phyloP scores from a whole-genome alignment of 2,113 vertebrate species.

The Plestiodon gilberti region DNA sequence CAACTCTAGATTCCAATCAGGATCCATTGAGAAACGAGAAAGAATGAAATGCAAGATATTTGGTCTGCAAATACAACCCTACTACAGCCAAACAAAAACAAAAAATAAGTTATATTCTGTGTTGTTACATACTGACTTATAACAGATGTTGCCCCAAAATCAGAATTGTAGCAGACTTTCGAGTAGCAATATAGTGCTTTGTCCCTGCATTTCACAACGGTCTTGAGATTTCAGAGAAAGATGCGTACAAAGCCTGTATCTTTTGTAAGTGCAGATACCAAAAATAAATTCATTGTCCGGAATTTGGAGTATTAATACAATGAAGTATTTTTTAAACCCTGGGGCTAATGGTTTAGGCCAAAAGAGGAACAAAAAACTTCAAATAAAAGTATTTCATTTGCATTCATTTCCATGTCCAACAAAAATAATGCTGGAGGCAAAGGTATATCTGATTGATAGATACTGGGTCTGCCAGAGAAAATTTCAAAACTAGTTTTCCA shows the following conservation, averaged over 20 bases:
- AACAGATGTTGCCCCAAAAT: conserved; percentile 19
- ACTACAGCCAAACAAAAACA: not conserved
- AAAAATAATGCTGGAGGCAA: not conserved
- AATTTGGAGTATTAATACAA: not conserved
- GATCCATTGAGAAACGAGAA: not conserved
- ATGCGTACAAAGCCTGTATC: not conserved
- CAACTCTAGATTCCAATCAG: not conserved
- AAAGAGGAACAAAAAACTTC: not conserved
- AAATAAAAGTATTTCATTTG: not conserved
- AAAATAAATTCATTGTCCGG: not conserved
- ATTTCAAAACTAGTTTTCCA: conserved; percentile 2
- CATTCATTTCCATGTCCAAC: not conserved
- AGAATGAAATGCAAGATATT: not conserved
- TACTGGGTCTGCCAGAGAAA: conserved; percentile 2
- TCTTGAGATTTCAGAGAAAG: not conserved
- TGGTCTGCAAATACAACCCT: not conserved
- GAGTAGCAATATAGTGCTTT: not conserved
- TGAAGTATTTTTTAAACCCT: not conserved
- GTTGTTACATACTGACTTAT: not conserved
- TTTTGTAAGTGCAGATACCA: not conserved
- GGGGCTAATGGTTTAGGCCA: not conserved
- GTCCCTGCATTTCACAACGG: not conserved
- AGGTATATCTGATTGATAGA: not conserved
- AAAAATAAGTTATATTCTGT: not conserved
- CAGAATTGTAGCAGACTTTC: not conserved